Evolutionary conservation across 2,888 invertebrate genomes (phyloP), one percentile per base, ranked within the genome.

Genomic region (Chorisops tibialis): DNA sequence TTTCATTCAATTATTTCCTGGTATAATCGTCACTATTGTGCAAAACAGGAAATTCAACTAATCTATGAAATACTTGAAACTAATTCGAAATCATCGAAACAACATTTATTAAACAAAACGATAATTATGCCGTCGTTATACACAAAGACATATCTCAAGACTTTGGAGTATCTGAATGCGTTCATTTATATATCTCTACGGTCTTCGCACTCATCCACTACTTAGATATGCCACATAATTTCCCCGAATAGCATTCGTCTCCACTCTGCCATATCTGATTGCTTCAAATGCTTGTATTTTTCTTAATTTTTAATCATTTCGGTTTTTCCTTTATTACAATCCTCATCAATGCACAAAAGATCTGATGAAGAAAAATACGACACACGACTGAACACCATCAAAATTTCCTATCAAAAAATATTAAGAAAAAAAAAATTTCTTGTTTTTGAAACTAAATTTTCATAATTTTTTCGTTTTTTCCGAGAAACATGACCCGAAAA

Each of bases 31-130:
- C 22, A 12, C 22, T 2, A 24, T 43, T 56, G 56, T 30, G 22
- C 37, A 48, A 59, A 64, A 59, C 64, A 64, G 64, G 64, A 64
- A 64, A 52, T 61, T 61, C 64, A 61, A 64, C 61, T 64, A 61
- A 58, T 54, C 64, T 61, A 59, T 61, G 64, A 64, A 64, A 64
- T 61, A 24, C 59, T 58, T 59, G 52, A 61, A 58, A 48, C 52
- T 41, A 61, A 51, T 48, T 58, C 52, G 16, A 64, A 64, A 63
- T 43, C 37, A 37, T 48, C 37, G 37, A 59, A 37, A 14, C 41
- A 16, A 41, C n/a, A 41, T 41, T 24, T 22, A 58, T 54, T 52
- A 37, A 61, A 61, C 39, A 45, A 47, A 38, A 22, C 7, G 14
- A 35, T 38, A 50, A 50, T 41, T 35, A 47, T 38, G 16, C 14